Conservation (phyloP, 2,888 invertebrate species). For the Papilio elwesi region DNA sequence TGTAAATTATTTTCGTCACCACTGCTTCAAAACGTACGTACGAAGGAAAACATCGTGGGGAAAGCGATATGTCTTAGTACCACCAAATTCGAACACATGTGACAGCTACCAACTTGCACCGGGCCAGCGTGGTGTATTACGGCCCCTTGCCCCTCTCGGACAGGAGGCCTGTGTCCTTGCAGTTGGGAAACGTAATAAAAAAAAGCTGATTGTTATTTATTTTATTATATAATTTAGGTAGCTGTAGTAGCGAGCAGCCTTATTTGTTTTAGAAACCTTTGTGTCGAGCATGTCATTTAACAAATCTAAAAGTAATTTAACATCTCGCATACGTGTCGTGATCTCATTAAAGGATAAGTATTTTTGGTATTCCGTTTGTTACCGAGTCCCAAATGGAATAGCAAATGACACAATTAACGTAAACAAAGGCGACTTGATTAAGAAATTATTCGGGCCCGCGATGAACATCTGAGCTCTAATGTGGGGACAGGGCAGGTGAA, state of each 20-base stretch:
- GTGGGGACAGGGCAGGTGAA: conserved; percentile 48
- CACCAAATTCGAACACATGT: no score
- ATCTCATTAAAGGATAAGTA: conserved; percentile 51
- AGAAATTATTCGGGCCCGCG: conserved; percentile 63
- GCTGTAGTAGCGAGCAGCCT: not conserved
- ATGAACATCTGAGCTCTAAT: conserved; percentile 56
- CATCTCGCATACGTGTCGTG: conserved; percentile 41
- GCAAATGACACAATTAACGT: conserved; percentile 68
- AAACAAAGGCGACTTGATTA: conserved; percentile 75
- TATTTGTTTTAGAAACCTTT: conserved; percentile 16
- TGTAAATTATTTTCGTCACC: no score
- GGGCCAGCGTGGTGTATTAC: no score
- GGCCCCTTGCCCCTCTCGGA: no score
- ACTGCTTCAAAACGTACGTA: no score
- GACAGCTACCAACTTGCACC: no score
- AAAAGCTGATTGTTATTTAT: no score
- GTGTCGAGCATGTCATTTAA: conserved; percentile 12
- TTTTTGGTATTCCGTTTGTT: conserved; percentile 58
- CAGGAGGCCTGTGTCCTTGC: no score
- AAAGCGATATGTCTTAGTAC: no score
- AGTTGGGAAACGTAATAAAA: no score
- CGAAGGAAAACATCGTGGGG: no score
- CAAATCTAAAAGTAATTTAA: conserved; percentile 47
- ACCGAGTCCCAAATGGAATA: conserved; percentile 65
- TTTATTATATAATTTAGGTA: no score